Base-by-base conservation (phyloP, 2,113 vertebrate genomes). In the Cebidichthys violaceus region DNA sequence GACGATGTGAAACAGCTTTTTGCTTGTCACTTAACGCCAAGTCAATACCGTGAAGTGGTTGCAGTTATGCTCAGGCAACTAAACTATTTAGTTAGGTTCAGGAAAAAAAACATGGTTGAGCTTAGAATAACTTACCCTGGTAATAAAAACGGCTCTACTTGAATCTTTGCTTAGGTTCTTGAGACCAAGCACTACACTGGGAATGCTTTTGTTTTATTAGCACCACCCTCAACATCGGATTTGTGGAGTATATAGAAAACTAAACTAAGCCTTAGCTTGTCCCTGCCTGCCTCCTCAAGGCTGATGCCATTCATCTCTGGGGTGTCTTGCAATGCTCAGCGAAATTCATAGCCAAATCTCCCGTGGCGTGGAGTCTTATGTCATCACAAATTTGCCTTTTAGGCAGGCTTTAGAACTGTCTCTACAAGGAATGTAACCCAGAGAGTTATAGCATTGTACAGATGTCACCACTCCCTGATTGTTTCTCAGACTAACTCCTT, bases 331-430 rank as follows among this genome's bases (percentile, higher is more conserved):
- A 78, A 91, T 33, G 59, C 65, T 60, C 39, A 18, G 39, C 9
- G 61, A 61, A 68, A 81, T 91, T 86, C 86, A 86, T 86, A 33
- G 80, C 75, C 5, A 54, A 27, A 39, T 76, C 59, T 88, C 83
- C 55, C 5, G 1, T 55, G 82, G 82, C 79, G 70, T 31, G n/a
- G 76, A 62, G 74, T 54, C 52, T 73, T 79, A 39, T 79, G 39
- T 37, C 61, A 39, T 39, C 33, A 77, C 67, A 77, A 86, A 82
- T 82, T 75, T 77, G 61, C 79, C 81, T 78, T 69, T 71, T 29
- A 68, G 78, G 69, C 52, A 81, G 59, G 41, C 61, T 60, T 78
- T 47, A 65, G 18, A 65, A 61, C 39, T 59, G 43, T 18, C 71
- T 81, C 43, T 59, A 10, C 20, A 11, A 70, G 76, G 52, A 69